Evolutionary conservation across 2,113 vertebrate genomes (phyloP).

Genomic region (Gavia stellata): DNA sequence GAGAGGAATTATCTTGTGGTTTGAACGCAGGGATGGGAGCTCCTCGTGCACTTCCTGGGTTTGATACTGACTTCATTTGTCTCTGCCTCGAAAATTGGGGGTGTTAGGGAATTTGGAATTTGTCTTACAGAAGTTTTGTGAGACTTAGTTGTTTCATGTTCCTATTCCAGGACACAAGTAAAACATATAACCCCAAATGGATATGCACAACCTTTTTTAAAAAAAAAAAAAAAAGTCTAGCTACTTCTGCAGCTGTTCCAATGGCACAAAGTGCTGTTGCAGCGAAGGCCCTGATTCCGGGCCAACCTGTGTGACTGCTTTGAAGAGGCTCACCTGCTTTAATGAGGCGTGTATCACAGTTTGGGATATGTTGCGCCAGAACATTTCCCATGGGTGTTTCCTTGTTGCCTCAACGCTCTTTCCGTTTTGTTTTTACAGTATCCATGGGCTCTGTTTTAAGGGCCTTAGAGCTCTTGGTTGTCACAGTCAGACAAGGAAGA

Average conservation of each 20-base stretch:
- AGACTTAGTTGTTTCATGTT: background rate
- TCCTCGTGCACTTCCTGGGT: background rate
- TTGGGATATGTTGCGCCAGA: background rate
- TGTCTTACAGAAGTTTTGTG: background rate
- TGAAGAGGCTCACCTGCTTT: slow-evolving; percentile 1
- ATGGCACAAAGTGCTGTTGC: background rate
- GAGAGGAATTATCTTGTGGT: slow-evolving; percentile 58
- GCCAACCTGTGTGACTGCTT: slow-evolving; percentile 22
- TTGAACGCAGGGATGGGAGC: slow-evolving; percentile 35
- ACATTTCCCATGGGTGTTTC: background rate
- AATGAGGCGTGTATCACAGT: background rate
- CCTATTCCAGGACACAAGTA: background rate
- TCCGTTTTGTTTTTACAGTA: background rate
- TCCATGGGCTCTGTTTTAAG: background rate
- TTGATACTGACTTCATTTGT: slow-evolving; percentile 32
- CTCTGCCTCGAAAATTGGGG: background rate
- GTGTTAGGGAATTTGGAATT: background rate
- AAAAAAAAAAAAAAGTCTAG: background rate
- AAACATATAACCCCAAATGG: background rate
- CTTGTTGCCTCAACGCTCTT: background rate
- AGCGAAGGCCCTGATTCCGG: background rate
- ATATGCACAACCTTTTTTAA: background rate
- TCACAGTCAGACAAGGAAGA: background rate
- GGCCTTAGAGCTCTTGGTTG: background rate
- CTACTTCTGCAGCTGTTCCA: slow-evolving; percentile 17